Evolutionary conservation across 1,140 invertebrate species (phyloP), one percentile per base, ranked within the genome.

Genomic region (Eupeodes corollae): DNA sequence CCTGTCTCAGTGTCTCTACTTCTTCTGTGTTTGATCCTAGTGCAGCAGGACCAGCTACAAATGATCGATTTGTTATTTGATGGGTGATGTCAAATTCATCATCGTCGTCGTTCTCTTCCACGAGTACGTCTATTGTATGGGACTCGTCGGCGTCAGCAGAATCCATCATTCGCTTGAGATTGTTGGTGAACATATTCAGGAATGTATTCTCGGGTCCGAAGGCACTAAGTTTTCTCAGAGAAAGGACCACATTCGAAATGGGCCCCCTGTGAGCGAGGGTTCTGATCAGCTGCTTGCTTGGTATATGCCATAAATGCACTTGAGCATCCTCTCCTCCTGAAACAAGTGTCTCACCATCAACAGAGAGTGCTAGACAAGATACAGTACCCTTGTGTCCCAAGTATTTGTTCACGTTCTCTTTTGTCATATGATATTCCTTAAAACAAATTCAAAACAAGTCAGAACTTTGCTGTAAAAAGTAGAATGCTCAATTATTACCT

Each of bases 301-400:
- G 58, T 32, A 90, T 78, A 54, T 92, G 79, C 88, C 89, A 93
- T 18, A 91, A 56, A 52, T 82, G 78, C 1, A 91, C 79, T 47
- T 72, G 75, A 19, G 76, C 74, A 71, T 89, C 87, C 48, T 76
- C 72, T 1, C 82, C 82, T 0, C 83, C 88, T 0, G 88, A 88
- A 6, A 87, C 63, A 11, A 94, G 63, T 11, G 75, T 73, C 8
- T 69, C 70, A 8, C 80, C 80, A 68, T 84, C 80, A 12, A 79
- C 52, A 14, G 86, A 87, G 12, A 85, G 67, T 15, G 82, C 79
- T 39, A 94, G 60, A 59, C 78, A 77, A 1, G 1, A 94, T 74
- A 30, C 66, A 21, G 51, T 46, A 58, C 78, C 79, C 18, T 73
- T 75, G 58, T 90, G 88, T 0, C 77, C 80, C 15, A 56, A 59